phyloP scores from a whole-genome alignment of 37 sponge, comb jelly and placozoan species.

The Mnemiopsis leidyi region DNA sequence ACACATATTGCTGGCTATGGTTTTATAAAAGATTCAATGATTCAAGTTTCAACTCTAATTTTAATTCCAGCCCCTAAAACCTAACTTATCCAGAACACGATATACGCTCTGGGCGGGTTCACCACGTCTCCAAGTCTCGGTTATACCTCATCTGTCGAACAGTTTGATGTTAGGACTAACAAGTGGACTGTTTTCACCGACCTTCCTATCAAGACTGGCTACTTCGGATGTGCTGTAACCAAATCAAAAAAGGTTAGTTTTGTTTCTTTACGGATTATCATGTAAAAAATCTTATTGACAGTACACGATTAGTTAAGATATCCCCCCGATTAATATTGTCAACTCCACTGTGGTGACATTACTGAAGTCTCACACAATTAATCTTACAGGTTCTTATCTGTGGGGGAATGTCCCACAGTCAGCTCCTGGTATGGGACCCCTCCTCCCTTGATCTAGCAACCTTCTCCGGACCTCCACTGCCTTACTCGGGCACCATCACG shows the following conservation, averaged over 20 bases:
- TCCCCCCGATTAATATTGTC: too few species aligned
- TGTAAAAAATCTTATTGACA: too few species aligned
- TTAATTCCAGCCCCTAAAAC: neutral
- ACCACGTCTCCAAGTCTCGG: neutral
- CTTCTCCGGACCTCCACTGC: slow-evolving; percentile 19
- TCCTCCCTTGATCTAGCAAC: neutral
- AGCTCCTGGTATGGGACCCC: slow-evolving; percentile 20
- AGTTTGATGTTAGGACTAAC: neutral
- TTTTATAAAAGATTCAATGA: too few species aligned
- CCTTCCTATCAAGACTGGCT: slow-evolving; percentile 42
- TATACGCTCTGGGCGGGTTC: slow-evolving; percentile 53
- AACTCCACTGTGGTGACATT: too few species aligned
- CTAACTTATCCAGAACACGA: neutral
- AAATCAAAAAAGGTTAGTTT: neutral
- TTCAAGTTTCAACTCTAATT: neutral
- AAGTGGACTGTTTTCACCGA: slow-evolving; percentile 14
- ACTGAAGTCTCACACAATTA: too few species aligned
- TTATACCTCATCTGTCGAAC: slow-evolving; percentile 45
- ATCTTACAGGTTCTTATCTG: slow-evolving; percentile 33
- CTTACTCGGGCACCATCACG: slow-evolving; percentile 52
- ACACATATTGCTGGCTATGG: too few species aligned
- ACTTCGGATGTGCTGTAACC: slow-evolving; percentile 50
- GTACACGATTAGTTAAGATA: too few species aligned
- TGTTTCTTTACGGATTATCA: too few species aligned
- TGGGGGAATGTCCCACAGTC: slow-evolving; percentile 44